Evolutionary conservation across 2,797 vertebrate genomes (phyloP).

Genomic region (Amblyopsis hoosieri): DNA sequence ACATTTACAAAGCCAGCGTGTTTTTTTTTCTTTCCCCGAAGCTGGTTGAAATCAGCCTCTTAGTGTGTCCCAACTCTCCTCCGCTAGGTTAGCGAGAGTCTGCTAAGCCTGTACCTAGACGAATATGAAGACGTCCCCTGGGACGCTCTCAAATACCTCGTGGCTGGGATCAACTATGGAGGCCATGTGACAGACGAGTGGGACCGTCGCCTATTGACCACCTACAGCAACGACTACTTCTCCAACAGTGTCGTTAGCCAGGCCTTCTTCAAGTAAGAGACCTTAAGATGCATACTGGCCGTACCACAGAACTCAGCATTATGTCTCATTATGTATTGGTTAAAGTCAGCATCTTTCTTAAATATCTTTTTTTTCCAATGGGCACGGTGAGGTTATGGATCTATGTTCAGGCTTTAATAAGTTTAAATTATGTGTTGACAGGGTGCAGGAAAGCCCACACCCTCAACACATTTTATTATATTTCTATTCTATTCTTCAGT

Average conservation of each 20-base stretch:
- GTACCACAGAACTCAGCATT: too few relatives aligned
- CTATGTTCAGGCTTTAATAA: too few relatives aligned
- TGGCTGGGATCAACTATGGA: constrained; percentile 86
- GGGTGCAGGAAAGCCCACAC: too few relatives aligned
- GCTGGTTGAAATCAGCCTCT: neutral
- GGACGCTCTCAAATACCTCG: constrained; percentile 89
- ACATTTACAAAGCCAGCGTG: constrained; percentile 6
- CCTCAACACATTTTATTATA: too few relatives aligned
- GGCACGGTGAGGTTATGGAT: too few relatives aligned
- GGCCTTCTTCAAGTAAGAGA: constrained; percentile 78
- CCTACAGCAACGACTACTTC: constrained; percentile 90
- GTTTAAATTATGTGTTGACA: too few relatives aligned
- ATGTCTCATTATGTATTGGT: too few relatives aligned
- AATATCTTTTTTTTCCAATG: too few relatives aligned
- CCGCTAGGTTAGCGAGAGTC: constrained; percentile 84
- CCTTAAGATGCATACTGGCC: neutral
- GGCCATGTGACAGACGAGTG: constrained; percentile 90
- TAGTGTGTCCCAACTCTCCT: neutral
- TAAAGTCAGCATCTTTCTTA: too few relatives aligned
- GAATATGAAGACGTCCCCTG: constrained; percentile 87
- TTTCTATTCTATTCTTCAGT: too few relatives aligned
- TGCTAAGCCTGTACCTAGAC: constrained; percentile 87
- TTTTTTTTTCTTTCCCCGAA: neutral
- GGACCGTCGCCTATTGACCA: constrained; percentile 86
- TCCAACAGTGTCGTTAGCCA: constrained; percentile 75